Conservation (phyloP, 2,888 invertebrate genomes). For the Subacronicta megacephala region DNA sequence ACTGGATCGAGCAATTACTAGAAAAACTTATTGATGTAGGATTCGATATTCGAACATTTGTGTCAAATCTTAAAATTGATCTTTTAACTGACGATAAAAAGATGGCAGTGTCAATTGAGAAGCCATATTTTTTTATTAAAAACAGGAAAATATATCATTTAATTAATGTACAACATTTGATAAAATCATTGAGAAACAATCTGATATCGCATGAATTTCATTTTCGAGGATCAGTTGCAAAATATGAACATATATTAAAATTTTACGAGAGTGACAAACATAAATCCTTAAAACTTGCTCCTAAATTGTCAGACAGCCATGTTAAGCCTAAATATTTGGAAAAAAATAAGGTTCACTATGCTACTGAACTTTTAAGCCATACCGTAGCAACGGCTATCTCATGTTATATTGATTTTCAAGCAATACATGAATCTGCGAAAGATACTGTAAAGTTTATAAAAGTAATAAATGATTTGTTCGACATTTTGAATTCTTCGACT, state of each 20-base stretch:
- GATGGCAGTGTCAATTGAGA: slow-evolving; percentile 45
- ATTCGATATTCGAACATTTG: slow-evolving; percentile 50
- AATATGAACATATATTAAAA: slow-evolving; percentile 55
- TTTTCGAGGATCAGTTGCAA: slow-evolving; percentile 54
- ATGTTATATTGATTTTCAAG: slow-evolving; percentile 46
- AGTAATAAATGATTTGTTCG: slow-evolving; percentile 44
- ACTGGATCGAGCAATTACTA: slow-evolving; percentile 59
- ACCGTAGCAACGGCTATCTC: slow-evolving; percentile 60
- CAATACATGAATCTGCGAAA: slow-evolving; percentile 34
- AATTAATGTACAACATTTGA: slow-evolving; percentile 58
- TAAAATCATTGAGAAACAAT: slow-evolving; percentile 58
- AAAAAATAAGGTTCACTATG: slow-evolving; percentile 55
- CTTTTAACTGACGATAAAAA: slow-evolving; percentile 41
- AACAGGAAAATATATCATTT: slow-evolving; percentile 60
- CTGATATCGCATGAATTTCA: slow-evolving; percentile 60
- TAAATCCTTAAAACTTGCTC: slow-evolving; percentile 52
- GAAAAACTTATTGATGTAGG: slow-evolving; percentile 54
- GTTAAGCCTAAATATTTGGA: slow-evolving; percentile 57
- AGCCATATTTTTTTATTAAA: slow-evolving; percentile 55
- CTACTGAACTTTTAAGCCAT: slow-evolving; percentile 59
- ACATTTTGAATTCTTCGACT: slow-evolving; percentile 41
- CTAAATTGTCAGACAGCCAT: slow-evolving; percentile 60
- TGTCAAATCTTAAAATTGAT: slow-evolving; percentile 52
- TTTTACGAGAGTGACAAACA: slow-evolving; percentile 57
- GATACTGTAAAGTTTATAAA: slow-evolving; percentile 46